Evolutionary conservation across 1,140 invertebrate genomes (phyloP).

Genomic region (Triops cancriformis): DNA sequence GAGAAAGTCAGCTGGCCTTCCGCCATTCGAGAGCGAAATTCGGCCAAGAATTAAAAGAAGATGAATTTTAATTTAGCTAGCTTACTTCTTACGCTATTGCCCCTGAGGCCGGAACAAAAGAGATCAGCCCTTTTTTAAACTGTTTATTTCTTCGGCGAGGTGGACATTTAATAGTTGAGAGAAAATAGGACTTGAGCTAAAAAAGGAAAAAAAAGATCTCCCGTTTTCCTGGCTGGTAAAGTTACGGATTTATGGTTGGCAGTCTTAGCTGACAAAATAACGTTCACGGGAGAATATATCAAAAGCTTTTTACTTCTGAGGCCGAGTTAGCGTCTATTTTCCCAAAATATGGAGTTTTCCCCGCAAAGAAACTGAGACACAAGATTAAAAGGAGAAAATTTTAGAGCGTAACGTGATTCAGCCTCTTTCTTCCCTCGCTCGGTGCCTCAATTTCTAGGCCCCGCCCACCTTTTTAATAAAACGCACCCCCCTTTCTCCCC

Average conservation of each 20-base stretch:
- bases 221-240: background rate
- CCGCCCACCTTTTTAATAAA: constrained; percentile 7
- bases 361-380: background rate
- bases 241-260: background rate
- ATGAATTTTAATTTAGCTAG: constrained; percentile 5
- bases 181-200: background rate
- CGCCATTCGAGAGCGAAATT: too few species aligned
- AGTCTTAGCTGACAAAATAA: constrained; percentile 14
- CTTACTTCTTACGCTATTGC: background rate
- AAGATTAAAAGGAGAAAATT: background rate
- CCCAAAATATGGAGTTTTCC: background rate
- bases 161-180: background rate
- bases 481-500: too few species aligned
- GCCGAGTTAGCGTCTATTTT: constrained; percentile 1
- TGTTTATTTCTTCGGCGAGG: background rate
- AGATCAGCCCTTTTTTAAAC: background rate
- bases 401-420: too few species aligned
- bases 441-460: background rate
- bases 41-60: too few species aligned
- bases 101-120: background rate
- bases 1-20: too few species aligned
- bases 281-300: background rate
- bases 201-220: background rate
- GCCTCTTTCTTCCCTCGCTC: too few species aligned
- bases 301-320: background rate